A percentile compares a stretch with the other conserved stretches of the same genome.
Evolutionary conservation across 2,113 vertebrate species (phyloP).

Genomic region (Empidonax alnorum): DNA sequence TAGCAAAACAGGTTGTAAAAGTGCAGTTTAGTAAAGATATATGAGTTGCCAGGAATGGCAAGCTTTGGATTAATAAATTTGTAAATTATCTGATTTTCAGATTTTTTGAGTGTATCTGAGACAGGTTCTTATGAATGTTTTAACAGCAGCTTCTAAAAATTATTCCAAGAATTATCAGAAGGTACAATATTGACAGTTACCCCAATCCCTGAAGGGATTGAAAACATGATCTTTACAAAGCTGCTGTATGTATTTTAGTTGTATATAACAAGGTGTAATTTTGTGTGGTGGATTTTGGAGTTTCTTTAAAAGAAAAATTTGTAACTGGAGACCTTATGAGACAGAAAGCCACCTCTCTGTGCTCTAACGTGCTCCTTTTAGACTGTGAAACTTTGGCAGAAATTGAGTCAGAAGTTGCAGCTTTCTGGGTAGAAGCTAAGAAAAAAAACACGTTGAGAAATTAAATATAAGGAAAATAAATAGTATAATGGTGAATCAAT

Average conservation of each 20-base stretch:
- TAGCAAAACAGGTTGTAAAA: not conserved
- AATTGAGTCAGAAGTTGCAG: not conserved
- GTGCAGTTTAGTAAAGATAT: not conserved
- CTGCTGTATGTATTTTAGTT: not conserved
- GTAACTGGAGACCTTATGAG: not conserved
- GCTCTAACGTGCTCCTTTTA: not conserved
- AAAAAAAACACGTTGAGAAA: accelerated
- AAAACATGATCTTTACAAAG: not conserved
- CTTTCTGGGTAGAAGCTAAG: not conserved
- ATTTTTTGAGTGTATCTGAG: not conserved
- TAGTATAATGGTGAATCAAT: not conserved
- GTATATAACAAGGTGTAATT: not conserved
- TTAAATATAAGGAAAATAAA: not conserved
- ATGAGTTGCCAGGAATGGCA: not conserved
- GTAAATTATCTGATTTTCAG: not conserved
- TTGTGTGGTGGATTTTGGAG: not conserved
- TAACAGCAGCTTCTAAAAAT: not conserved
- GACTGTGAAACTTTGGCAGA: not conserved
- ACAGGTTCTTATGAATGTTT: not conserved
- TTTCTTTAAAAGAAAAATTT: not conserved
- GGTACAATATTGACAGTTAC: not conserved
- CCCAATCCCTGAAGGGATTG: not conserved
- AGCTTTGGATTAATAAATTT: not conserved
- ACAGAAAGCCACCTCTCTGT: not conserved
- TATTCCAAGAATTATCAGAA: not conserved